Evolutionary conservation across 2,888 invertebrate species (phyloP), one percentile per base, ranked within the genome.

Genomic region (Campaea margaritaria): DNA sequence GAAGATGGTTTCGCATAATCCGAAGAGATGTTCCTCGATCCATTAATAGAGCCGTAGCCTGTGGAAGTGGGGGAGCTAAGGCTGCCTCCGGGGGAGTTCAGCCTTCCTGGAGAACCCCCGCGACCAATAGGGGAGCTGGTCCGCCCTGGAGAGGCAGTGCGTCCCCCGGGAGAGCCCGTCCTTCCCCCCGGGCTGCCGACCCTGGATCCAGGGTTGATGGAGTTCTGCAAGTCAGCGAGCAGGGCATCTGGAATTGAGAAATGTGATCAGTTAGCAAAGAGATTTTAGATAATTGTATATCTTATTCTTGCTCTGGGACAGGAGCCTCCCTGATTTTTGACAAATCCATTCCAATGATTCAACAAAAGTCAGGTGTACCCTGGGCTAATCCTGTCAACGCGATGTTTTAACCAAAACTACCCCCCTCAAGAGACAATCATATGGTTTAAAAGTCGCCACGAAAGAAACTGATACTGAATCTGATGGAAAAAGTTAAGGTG

Each of bases 211-310:
- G 92, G 92, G 76, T 92, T 91, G 72, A 98, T 97, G 10, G 99
- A 99, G 79, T 98, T 98, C 91, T 99, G 99, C 60, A 99, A 94
- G 85, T 99, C 99, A 60, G 98, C 98, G 79, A 99, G 94, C 70
- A 99, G 93, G 64, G 99, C 98, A 94, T 99, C 99, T 99, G 94
- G 51, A 95, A 95, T 78, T 59, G 72, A 70, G 67, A 69, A 58
- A 58, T 49, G 46, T 21, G 42, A 16, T 13, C 10, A 16, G 13
- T 56, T 34, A 42, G 41, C 2, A 14, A 36, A 31, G 13, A 14
- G 0, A 0, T 13, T 39, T 12, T 38, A 11, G 34, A n/a, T n/a
- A n/a, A n/a, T n/a, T n/a, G n/a, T n/a, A n/a, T n/a, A n/a, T n/a
- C n/a, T n/a, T n/a, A n/a, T n/a, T n/a, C n/a, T n/a, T n/a, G n/a